Conservation (phyloP, 2,113 vertebrate genomes). For the Centropristis striata region DNA sequence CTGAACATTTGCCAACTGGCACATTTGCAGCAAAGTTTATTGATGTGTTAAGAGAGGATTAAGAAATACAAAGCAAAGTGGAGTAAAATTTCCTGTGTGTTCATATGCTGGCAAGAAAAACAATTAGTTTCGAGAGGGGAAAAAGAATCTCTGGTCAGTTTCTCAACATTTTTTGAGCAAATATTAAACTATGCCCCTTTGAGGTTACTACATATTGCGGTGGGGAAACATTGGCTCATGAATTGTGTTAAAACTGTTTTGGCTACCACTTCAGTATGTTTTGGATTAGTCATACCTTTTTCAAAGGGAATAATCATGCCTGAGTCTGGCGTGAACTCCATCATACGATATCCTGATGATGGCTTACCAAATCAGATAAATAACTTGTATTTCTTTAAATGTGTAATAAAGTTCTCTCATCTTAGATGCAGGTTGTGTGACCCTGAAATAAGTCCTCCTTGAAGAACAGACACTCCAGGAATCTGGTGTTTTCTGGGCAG, state of each 20-base stretch:
- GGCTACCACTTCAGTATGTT: background rate
- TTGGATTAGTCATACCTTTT: background rate
- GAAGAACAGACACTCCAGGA: constrained; percentile 27
- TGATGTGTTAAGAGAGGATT: background rate
- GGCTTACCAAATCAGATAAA: constrained; percentile 3
- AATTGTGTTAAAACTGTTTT: background rate
- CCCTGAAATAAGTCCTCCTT: constrained; percentile 16
- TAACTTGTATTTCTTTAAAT: background rate
- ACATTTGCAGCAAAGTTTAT: too few relatives aligned
- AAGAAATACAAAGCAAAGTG: background rate
- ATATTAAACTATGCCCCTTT: background rate
- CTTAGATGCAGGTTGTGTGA: constrained; percentile 20
- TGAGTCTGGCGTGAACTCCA: background rate
- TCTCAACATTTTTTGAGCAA: background rate
- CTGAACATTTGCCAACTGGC: too few relatives aligned
- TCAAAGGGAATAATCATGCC: background rate
- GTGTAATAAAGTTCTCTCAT: background rate
- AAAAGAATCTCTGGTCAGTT: too few relatives aligned
- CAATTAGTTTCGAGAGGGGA: background rate
- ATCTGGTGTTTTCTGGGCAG: constrained; percentile 43
- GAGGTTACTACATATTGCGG: background rate
- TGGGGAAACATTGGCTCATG: background rate
- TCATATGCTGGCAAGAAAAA: background rate
- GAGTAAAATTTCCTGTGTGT: background rate
- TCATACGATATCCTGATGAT: background rate